Conservation (phyloP, 2,888 invertebrate genomes). For the Spilosoma lubricipeda region DNA sequence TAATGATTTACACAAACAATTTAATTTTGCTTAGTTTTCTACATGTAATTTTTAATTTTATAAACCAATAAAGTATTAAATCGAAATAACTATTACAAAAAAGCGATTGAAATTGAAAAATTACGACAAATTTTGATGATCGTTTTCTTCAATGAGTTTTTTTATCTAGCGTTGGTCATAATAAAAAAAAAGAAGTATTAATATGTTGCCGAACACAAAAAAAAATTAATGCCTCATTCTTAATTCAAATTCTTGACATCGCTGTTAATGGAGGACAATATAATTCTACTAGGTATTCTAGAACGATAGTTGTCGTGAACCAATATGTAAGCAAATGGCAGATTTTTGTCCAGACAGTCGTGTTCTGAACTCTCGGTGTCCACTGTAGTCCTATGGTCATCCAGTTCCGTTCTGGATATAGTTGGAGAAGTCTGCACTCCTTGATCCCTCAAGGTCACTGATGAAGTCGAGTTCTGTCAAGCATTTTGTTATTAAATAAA, state of each 20-base stretch:
- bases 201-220: not conserved
- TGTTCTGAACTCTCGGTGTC: not conserved
- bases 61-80: not conserved
- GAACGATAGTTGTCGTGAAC: slow-evolving; percentile 46
- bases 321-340: slow-evolving; percentile 52
- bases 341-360: slow-evolving; percentile 32
- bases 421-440: slow-evolving; percentile 37
- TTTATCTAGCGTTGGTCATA: not conserved
- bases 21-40: not conserved
- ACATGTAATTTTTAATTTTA: not conserved
- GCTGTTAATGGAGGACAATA: slow-evolving; percentile 47
- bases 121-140: not conserved
- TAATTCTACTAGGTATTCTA: slow-evolving; percentile 52
- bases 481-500: no score
- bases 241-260: slow-evolving; percentile 35
- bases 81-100: not conserved
- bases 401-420: not conserved
- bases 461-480: slow-evolving; percentile 19
- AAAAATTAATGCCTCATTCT: no score
- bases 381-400: not conserved
- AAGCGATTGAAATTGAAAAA: not conserved
- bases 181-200: not conserved
- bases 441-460: slow-evolving; percentile 23
- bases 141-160: no score
- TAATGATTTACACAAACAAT: no score